A percentile compares a stretch with the other conserved stretches of the same genome.
Evolutionary conservation across 2,888 invertebrate species (phyloP).

Genomic region (Andrena marginata): DNA sequence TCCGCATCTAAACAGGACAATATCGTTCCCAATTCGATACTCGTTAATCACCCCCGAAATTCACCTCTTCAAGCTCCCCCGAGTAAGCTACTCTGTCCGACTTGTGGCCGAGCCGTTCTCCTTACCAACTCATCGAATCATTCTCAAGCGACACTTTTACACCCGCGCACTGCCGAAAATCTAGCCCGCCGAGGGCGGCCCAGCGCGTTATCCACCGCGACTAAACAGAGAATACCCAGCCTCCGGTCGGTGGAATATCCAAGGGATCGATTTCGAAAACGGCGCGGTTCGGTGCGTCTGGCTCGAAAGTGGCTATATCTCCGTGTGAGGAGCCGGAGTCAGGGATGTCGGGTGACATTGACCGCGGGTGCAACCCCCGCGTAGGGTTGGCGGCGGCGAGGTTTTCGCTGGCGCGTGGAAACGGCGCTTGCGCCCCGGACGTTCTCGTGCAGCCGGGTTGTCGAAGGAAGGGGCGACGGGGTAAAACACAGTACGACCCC

Average conservation of each 20-base stretch:
- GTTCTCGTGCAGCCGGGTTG: slow-evolving; percentile 71
- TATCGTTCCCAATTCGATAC: no score
- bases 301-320: slow-evolving; percentile 70
- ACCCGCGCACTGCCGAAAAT: no score
- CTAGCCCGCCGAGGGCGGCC: no score
- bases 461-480: slow-evolving; percentile 76
- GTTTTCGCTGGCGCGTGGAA: slow-evolving; percentile 75
- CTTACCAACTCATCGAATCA: no score
- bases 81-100: no score
- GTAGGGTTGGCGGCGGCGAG: slow-evolving; percentile 65
- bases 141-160: no score
- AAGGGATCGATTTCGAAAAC: slow-evolving; percentile 40
- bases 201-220: neutral
- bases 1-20: no score
- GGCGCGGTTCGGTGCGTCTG: slow-evolving; percentile 57
- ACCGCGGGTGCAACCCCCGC: slow-evolving; percentile 76
- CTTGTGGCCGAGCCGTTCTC: no score
- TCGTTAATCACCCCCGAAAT: no score
- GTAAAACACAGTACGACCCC: slow-evolving; percentile 81
- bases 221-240: neutral
- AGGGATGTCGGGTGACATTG: slow-evolving; percentile 80
- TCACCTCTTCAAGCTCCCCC: no score
- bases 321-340: slow-evolving; percentile 69
- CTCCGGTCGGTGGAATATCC: neutral
- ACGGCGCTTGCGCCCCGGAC: slow-evolving; percentile 73